phyloP scores from a whole-genome alignment of 2,888 invertebrate genomes.

The Ectobius pallidus region DNA sequence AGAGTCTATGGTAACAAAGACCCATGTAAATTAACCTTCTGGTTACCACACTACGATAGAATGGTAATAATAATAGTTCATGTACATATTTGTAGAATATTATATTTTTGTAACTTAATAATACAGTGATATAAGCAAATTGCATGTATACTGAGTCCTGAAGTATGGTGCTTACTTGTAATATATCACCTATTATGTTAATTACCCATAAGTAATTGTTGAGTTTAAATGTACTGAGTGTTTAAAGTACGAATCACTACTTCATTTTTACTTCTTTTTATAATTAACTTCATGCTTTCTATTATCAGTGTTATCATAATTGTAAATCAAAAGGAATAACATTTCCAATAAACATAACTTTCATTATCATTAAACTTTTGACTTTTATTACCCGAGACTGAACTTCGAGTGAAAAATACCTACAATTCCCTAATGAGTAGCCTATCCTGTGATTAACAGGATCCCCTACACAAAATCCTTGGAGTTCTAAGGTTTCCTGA shows the following conservation, averaged over 20 bases:
- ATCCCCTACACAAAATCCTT: no score
- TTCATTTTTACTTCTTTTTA: neutral
- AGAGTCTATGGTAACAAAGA: no score
- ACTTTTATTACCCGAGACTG: neutral
- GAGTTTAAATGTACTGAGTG: slow-evolving; percentile 6
- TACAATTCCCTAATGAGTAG: no score
- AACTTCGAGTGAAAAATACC: no score
- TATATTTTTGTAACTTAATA: slow-evolving; percentile 13
- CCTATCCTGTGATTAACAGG: no score
- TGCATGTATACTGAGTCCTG: neutral
- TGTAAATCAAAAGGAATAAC: slow-evolving; percentile 16
- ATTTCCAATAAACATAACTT: slow-evolving; percentile 1
- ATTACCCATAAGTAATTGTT: slow-evolving; percentile 2
- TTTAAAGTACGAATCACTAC: neutral
- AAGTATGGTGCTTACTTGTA: slow-evolving; percentile 19
- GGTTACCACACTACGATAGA: no score
- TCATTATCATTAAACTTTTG: neutral
- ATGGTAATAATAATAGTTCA: no score
- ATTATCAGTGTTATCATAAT: neutral
- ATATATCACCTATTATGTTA: neutral
- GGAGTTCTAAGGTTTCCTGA: no score
- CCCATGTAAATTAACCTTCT: no score
- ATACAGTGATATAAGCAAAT: neutral
- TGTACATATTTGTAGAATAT: slow-evolving; percentile 5
- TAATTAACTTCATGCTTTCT: neutral